Base-by-base conservation (phyloP, 2,113 vertebrate genomes). In the Diphyllodes magnificus region DNA sequence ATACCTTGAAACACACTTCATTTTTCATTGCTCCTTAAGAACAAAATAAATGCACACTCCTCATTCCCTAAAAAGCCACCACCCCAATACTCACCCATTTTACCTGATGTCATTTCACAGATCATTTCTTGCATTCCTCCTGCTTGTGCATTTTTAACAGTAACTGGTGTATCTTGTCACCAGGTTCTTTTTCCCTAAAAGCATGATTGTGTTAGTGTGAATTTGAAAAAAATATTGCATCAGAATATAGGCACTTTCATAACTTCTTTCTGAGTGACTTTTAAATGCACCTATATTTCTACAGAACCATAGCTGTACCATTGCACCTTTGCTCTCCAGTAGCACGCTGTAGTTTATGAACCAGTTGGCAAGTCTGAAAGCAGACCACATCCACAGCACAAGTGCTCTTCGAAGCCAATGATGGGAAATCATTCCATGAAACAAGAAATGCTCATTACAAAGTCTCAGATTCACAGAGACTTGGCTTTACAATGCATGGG, bases 211-310 rank as follows among this genome's bases (percentile, higher is more conserved):
- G 9, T 33, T 66, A 37, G 23, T 5, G 5, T 21, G 9, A 35
- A 54, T 64, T 70, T 19, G 10, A 19, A 50, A 40, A 49, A 25
- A 3, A n/a, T 4, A 15, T 2, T 2, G 16, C 22, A 28, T 42
- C 13, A 50, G 17, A 24, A 64, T 2, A 37, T 7, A 56, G 11
- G 4, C 1, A 2, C 17, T 84, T 71, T 5, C 3, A 20, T 22
- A 15, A 31, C 12, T 65, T 61, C 6, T n/a, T 50, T 28, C 21
- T 11, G 19, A 19, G 18, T 21, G 7, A 71, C 14, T 73, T 51
- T 31, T 1, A 35, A 11, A 30, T 0, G 1, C 25, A 33, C 9
- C 1, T 11, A 0, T 16, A 69, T 30, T 69, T 50, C 19, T 15
- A n/a, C 6, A 44, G 30, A 65, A 19, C 5, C 10, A 25, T 0